These are phyloP conservation scores for Carettochelys insculpta DNA, from an alignment of 2,113 vertebrate species.

Conservation along the genomic window DNA sequence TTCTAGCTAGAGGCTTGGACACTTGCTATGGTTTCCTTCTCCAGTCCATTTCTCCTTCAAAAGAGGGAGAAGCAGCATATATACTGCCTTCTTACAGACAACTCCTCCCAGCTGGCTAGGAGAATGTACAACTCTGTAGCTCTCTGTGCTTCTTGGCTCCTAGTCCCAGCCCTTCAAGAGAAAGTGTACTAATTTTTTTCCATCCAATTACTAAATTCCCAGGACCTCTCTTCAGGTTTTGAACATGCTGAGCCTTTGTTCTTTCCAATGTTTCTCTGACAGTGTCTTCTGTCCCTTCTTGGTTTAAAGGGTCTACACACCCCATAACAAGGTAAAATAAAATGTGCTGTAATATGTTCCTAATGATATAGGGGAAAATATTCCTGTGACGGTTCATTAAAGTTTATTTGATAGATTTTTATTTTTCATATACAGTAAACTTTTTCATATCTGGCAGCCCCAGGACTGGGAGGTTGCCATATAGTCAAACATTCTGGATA, in stretches of 20 bases:
- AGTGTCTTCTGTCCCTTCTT: neutral
- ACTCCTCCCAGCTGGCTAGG: neutral
- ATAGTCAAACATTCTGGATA: too few relatives aligned
- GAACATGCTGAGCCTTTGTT: neutral
- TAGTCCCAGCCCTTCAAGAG: neutral
- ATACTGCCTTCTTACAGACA: neutral
- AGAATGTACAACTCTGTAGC: neutral
- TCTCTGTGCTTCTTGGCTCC: neutral
- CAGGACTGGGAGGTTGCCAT: too few relatives aligned
- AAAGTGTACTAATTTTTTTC: neutral
- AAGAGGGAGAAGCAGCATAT: neutral
- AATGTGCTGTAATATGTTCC: neutral
- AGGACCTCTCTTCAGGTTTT: too few relatives aligned
- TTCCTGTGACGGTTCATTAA: neutral
- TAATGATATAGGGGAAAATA: neutral
- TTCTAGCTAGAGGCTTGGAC: neutral
- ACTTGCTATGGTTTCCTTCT: neutral
- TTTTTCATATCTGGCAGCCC: too few relatives aligned
- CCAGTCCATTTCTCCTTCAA: neutral
- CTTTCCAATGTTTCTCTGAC: neutral
- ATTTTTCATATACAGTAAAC: neutral
- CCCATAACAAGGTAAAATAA: neutral
- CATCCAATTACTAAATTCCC: too few relatives aligned
- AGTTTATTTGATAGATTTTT: neutral
- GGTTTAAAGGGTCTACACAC: neutral